Base-by-base conservation (phyloP, 2,888 invertebrate genomes). In the Meteorus cinctellus region DNA sequence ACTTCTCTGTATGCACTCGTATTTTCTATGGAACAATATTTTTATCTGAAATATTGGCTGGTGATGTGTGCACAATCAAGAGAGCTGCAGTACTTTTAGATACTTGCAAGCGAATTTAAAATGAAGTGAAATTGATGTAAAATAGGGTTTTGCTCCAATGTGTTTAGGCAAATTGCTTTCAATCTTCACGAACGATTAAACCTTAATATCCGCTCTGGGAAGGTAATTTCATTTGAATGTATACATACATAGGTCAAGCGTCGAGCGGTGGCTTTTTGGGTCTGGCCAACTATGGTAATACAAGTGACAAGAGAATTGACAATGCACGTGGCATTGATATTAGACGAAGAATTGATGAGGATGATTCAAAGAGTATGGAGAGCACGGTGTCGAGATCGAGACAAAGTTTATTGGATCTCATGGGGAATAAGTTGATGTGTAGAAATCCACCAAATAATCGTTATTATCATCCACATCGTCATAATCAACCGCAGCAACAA, bases 341-440 rank as follows among this genome's bases (percentile, higher is more conserved):
- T 36, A 59, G 34, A 48, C 34, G 55, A 16, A 73, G 55, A 55
- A 66, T 68, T 48, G 48, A 41, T 12, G 88, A 87, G 71, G 88
- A 88, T 75, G 88, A 89, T 79, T 82, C 86, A 48, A 89, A 89
- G 79, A 89, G 88, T 81, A 85, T 86, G 77, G 89, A 88, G 77
- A 89, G 86, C 82, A 80, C 87, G 59, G 86, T 88, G 78, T 79
- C 84, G 65, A 78, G 83, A 69, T 88, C 88, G 65, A 86, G 87
- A 81, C 89, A 89, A 79, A 89, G 88, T 77, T 85, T 89, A 67
- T 81, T 89, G 78, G 89, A 89, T 78, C 85, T 89, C 79, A 88
- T 89, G 84, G 87, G 89, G 81, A 84, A 86, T 77, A 89, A 87
- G 84, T 86, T 87, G 80, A 87, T 88, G 84, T 84, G 85, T 72